A percentile compares a stretch with the other conserved stretches of the same genome.
Conservation (phyloP, 2,113 vertebrate species). For the Entelurus aequoreus region DNA sequence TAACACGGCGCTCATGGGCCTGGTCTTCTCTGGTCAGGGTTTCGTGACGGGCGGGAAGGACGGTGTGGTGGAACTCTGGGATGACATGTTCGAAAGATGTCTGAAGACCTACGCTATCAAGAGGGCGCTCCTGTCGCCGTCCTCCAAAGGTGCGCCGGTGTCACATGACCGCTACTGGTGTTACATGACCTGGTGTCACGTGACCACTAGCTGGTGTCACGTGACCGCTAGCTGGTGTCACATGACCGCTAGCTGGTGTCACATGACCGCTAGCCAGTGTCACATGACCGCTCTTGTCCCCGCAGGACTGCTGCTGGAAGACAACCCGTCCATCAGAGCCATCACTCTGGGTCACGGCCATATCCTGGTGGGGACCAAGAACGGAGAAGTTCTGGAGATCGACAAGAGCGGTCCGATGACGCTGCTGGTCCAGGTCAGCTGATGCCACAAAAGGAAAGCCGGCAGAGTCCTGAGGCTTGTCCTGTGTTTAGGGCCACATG, state of each 20-base stretch:
- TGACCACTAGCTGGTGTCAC: too few relatives aligned
- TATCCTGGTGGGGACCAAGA: conserved; percentile 94
- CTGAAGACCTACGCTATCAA: conserved; percentile 97
- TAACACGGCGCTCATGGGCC: background rate
- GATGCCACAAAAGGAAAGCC: too few relatives aligned
- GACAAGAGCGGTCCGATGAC: conserved; percentile 95
- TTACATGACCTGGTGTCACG: background rate
- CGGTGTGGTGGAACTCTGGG: conserved; percentile 95
- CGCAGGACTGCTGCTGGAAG: conserved; percentile 90
- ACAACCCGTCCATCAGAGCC: conserved; percentile 94
- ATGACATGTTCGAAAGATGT: conserved; percentile 96
- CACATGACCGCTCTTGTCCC: background rate
- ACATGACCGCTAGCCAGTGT: too few relatives aligned
- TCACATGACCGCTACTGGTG: too few relatives aligned
- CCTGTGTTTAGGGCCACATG: conserved; percentile 85
- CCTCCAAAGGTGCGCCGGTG: conserved; percentile 85
- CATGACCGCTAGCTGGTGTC: background rate
- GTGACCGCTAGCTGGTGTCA: background rate
- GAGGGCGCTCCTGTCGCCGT: conserved; percentile 83
- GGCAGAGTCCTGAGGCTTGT: background rate
- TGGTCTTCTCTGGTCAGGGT: conserved; percentile 70
- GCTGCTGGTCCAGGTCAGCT: conserved; percentile 69
- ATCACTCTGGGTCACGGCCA: conserved; percentile 94
- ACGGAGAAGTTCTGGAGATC: conserved; percentile 95
- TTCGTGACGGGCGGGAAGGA: conserved; percentile 97